A percentile compares a stretch with the other conserved stretches of the same genome.
Conservation (phyloP, 2,113 vertebrate genomes). For the Melanotaenia duboulayi region DNA sequence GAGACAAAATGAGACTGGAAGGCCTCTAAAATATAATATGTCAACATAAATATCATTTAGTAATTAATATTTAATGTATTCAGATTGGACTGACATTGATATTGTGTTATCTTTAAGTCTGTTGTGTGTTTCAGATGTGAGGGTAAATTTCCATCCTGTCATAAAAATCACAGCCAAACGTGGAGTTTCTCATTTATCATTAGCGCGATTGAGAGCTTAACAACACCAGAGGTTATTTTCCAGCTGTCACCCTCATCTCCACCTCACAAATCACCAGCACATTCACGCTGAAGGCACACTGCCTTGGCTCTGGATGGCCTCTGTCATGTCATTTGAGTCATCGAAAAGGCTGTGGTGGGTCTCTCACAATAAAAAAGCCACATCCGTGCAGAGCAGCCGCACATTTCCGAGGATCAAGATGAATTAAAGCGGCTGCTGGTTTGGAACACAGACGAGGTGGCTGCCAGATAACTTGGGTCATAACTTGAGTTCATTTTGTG, state of each 20-base stretch:
- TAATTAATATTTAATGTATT: conserved; percentile 25
- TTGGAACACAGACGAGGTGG: conserved; percentile 10
- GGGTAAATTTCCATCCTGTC: conserved; percentile 29
- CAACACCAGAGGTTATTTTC: conserved; percentile 44
- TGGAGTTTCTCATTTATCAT: conserved; percentile 48
- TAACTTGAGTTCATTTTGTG: not conserved
- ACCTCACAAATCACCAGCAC: conserved; percentile 41
- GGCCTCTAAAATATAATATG: too few species aligned
- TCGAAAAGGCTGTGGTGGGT: conserved; percentile 60
- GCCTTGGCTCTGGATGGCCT: conserved; percentile 20
- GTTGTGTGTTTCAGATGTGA: conserved; percentile 10
- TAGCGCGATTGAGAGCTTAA: conserved; percentile 45
- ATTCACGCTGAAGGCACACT: not conserved
- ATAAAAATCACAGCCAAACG: conserved; percentile 17
- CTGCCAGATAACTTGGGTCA: conserved; percentile 12
- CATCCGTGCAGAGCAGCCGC: conserved; percentile 59
- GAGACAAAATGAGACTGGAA: conserved; percentile 22
- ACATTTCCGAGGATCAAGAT: conserved; percentile 49
- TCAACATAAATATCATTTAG: conserved; percentile 8
- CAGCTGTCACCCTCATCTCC: conserved; percentile 51
- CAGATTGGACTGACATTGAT: not conserved
- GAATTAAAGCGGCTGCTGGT: conserved; percentile 21
- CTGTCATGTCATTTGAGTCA: conserved; percentile 40
- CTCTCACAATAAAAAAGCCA: conserved; percentile 50
- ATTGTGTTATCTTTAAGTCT: conserved; percentile 6